Conservation (phyloP, 2,888 invertebrate genomes). For the Syrista parreyssii region DNA sequence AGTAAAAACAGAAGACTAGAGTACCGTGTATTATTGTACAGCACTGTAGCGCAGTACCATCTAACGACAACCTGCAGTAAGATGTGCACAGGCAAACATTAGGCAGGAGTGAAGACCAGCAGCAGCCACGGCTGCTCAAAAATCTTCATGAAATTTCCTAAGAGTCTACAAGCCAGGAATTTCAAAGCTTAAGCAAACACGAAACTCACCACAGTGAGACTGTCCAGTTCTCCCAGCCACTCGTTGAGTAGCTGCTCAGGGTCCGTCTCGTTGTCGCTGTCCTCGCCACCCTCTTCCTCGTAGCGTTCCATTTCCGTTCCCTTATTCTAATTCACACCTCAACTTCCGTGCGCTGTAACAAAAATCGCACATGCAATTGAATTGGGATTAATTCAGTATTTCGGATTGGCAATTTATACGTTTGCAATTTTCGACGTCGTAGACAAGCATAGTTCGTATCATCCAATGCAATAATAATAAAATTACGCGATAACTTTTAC, state of each 20-base stretch:
- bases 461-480: not conserved
- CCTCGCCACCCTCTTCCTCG: constrained; percentile 68
- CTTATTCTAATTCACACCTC: not conserved
- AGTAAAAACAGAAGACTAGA: too few relatives aligned
- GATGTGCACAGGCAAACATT: not conserved
- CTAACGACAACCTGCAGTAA: not conserved
- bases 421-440: not conserved
- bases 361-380: not conserved
- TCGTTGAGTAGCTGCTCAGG: constrained; percentile 82
- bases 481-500: not conserved
- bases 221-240: constrained; percentile 83
- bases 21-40: too few relatives aligned
- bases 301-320: constrained; percentile 57
- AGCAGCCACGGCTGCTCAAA: not conserved
- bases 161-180: not conserved
- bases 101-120: not conserved
- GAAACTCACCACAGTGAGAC: constrained; percentile 77
- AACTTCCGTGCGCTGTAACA: constrained; percentile 5
- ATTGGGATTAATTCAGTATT: not conserved
- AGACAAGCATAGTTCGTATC: too few relatives aligned
- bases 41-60: too few relatives aligned
- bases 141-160: not conserved
- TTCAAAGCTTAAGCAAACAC: not conserved
- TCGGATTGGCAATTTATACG: not conserved
- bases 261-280: constrained; percentile 76